Base-by-base conservation (phyloP, 23 tunicate genomes). In the Halocynthia aurantium region DNA sequence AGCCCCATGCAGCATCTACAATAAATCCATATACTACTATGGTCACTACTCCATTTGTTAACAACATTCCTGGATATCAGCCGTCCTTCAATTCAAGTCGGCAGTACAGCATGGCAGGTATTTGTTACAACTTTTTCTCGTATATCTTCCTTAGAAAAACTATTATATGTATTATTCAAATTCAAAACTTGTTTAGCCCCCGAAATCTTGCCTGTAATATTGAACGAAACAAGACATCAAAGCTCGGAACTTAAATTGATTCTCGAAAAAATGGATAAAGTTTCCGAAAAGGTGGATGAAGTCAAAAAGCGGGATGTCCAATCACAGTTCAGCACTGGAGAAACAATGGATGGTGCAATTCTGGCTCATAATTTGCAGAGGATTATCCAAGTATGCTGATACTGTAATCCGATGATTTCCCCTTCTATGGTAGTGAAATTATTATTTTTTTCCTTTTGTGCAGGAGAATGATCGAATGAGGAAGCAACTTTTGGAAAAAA, bases 181-280 rank as follows among this genome's bases (percentile, higher is more conserved):
- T 15, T 65, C 70, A 10, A 65, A 10, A 9, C 19, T 65, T 65
- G 70, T 6, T 61, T 72, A 17, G 81, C 72, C 19, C 51, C 71
- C 5, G 83, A 80, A 5, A 40, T 50, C 5, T 9, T 80, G 51
- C 92, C 98, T 7, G 67, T 81, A 11, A 50, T 92, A 7, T 19
- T 92, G 69, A 66, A 85, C n/a, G 98, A 92, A 60, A 71, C 98
- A 2, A 79, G 78, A 55, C 84, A 86, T 58, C 90, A 86, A 10
- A 85, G 51, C 54, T 54, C 86, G 2, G 84, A 92, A 52, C 13
- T 92, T 57, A 76, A 86, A 50, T 31, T 73, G 13, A 52, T 92
- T 62, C 86, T 87, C 80, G 91, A 86, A 7, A 92, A 92, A 81
- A 76, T 91, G 10, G 97, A 91, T 65, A 81, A 91, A 70, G 95